A percentile compares a stretch with the other conserved stretches of the same genome.
Conservation (phyloP, 92 coral and sea anemone species). For the Zoanthus solanderi region DNA sequence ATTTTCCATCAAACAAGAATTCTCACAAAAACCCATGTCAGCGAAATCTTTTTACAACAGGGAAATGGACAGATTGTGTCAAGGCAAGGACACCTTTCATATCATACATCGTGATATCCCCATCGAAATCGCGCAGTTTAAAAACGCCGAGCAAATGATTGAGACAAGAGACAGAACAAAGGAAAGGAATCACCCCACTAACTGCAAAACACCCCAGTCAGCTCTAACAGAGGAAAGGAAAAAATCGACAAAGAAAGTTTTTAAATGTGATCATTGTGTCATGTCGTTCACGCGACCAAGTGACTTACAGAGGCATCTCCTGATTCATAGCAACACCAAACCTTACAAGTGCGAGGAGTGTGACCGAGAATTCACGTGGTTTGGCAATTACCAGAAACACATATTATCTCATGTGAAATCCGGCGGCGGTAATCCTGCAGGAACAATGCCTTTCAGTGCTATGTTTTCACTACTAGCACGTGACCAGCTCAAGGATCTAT, state of each 20-base stretch:
- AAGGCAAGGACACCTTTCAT: conserved; percentile 19
- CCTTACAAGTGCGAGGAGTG: conserved; percentile 97
- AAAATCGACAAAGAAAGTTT: conserved; percentile 69
- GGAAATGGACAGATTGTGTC: conserved; percentile 8
- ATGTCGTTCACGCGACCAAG: conserved; percentile 98
- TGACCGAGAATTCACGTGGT: conserved; percentile 98
- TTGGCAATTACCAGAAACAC: conserved; percentile 98
- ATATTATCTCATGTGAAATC: conserved; percentile 86
- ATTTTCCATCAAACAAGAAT: conserved; percentile 18
- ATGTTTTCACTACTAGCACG: conserved; percentile 91
- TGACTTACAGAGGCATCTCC: conserved; percentile 92
- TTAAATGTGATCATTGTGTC: conserved; percentile 88
- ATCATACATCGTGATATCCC: conserved; percentile 28
- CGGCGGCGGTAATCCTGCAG: conserved; percentile 49
- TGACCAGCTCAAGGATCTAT: conserved; percentile 87
- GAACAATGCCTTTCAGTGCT: conserved; percentile 74
- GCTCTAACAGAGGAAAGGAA: conserved; percentile 21
- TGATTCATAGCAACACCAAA: conserved; percentile 89
- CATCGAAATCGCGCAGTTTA: conserved; percentile 37
- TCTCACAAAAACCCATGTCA: background rate
- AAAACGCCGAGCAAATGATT: conserved; percentile 37
- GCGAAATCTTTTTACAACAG: background rate
- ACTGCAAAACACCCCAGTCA: background rate
- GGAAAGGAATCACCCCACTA: background rate
- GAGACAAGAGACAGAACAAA: conserved; percentile 21